Evolutionary conservation across 2,113 vertebrate genomes (phyloP).

Genomic region (Ophthalmolycus amberensis): DNA sequence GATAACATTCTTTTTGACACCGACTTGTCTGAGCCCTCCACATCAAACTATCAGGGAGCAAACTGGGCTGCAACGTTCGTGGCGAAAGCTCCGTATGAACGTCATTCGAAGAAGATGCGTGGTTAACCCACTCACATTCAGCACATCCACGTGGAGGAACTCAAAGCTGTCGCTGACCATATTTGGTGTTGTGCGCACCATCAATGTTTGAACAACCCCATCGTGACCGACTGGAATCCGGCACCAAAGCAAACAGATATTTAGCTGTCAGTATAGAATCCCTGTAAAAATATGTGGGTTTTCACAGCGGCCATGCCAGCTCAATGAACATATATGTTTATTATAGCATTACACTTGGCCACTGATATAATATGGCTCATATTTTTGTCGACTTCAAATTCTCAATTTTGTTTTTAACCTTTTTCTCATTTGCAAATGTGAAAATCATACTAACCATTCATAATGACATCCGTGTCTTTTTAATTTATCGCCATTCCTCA

Average conservation of each 20-base stretch:
- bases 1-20: neutral
- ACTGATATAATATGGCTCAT: neutral
- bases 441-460: neutral
- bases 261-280: neutral
- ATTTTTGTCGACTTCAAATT: neutral
- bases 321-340: neutral
- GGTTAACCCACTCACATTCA: too few species aligned
- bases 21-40: neutral
- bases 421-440: neutral
- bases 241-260: constrained; percentile 4
- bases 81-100: neutral
- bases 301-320: neutral
- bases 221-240: neutral
- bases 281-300: neutral
- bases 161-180: neutral
- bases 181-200: neutral
- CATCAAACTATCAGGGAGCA: neutral
- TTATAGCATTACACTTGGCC: neutral
- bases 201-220: constrained; percentile 11
- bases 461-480: neutral
- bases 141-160: neutral
- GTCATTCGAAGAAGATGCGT: neutral
- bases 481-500: neutral
- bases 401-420: neutral
- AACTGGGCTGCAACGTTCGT: neutral